Base-by-base conservation (phyloP, 2,113 vertebrate species). In the Nannospalax galili region DNA sequence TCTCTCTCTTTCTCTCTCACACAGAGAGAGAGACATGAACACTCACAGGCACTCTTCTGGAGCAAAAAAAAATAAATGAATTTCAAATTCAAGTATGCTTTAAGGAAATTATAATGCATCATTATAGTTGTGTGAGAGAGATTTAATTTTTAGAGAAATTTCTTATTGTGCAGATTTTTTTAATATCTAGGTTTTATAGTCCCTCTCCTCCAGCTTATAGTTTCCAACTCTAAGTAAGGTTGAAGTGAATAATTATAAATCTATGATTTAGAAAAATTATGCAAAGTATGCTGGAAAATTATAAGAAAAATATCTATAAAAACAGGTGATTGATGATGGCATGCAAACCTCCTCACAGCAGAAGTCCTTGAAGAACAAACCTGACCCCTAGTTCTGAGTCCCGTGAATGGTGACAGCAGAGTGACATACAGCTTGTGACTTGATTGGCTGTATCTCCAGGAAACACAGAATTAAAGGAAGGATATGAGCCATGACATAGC, bases 401-500 rank as follows among this genome's bases (percentile, higher is more conserved):
- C 64, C 35, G 89, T 67, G 80, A 95, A 58, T 20, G 16, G 22
- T 94, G 58, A 74, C 35, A 96, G 70, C 19, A 95, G 64, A 45
- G 67, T 97, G 92, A 91, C 96, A 84, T 94, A 95, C 32, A 62
- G 70, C 69, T 95, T 5, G 0, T 70, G 42, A 96, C 92, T 97
- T 88, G 96, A 97, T 96, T 19, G 17, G 92, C 37, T 95, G 84
- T 88, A 58, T 97, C 96, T 94, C 94, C 64, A 1, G 32, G 60
- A 94, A 91, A 80, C 0, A 95, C 0, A 89, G 40, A 90, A 87
- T 97, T 95, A 97, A 95, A 96, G 90, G 97, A 97, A 95, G 92
- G 95, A 94, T 95, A 95, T 98, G 95, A 97, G 90, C 94, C 97
- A 91, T 97, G 95, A 93, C 97, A 95, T n/a, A 93, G 93, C 94